Conservation (phyloP, 2,888 invertebrate species). For the Cephonodes hylas region DNA sequence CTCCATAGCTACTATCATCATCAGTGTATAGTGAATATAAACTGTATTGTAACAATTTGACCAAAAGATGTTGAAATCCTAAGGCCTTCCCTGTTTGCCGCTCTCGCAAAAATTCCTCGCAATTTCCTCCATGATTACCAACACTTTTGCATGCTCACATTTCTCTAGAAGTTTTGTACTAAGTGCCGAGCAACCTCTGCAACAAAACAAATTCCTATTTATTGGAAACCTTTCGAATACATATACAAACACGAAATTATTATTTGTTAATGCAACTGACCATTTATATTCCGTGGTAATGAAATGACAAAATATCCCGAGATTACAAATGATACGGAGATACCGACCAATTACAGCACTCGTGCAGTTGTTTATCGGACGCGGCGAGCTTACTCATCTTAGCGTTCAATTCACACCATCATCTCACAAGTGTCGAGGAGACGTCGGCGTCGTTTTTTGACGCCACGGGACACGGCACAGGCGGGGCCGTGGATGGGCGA, state of each 20-base stretch:
- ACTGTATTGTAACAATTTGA: too few species aligned
- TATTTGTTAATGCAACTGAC: constrained; percentile 2
- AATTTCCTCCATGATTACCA: too few species aligned
- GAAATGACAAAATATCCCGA: constrained; percentile 48
- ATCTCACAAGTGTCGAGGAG: constrained; percentile 71
- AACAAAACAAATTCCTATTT: background rate
- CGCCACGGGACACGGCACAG: constrained; percentile 12
- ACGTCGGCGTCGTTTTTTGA: constrained; percentile 64
- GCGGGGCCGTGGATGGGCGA: constrained; percentile 5
- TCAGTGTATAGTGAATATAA: too few species aligned
- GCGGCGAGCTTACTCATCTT: constrained; percentile 70
- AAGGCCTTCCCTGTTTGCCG: too few species aligned
- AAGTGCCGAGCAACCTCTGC: too few species aligned
- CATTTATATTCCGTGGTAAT: constrained; percentile 14
- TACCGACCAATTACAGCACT: constrained; percentile 69
- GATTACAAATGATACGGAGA: constrained; percentile 50
- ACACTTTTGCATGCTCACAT: too few species aligned
- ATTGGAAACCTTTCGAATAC: background rate
- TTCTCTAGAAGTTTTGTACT: too few species aligned
- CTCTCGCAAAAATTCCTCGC: too few species aligned
- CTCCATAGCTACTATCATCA: too few species aligned
- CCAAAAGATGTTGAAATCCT: too few species aligned
- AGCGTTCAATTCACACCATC: constrained; percentile 79
- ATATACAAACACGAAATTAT: background rate
- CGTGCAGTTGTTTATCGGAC: constrained; percentile 71